Conservation (phyloP, 2,797 vertebrate genomes). For the Hemitrygon akajei region DNA sequence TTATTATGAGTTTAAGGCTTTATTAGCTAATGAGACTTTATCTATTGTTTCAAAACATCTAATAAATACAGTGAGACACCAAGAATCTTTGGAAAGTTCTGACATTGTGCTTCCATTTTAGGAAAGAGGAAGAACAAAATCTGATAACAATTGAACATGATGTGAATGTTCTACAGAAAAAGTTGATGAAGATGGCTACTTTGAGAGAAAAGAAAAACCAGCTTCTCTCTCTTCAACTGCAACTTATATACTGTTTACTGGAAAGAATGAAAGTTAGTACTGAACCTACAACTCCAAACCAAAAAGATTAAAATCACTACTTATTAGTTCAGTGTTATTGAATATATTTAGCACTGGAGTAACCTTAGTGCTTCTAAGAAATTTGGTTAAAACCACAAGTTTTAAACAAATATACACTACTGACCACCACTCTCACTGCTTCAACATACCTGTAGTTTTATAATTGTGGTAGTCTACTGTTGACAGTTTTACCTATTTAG, state of each 20-base stretch:
- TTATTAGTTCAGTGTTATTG: not conserved
- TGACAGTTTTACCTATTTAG: not conserved
- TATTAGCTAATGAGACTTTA: not conserved
- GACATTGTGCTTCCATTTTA: not conserved
- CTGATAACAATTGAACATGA: not conserved
- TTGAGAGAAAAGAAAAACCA: conserved; percentile 21
- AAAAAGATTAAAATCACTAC: not conserved
- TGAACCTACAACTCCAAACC: not conserved
- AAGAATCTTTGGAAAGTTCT: not conserved
- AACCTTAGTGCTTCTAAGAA: not conserved
- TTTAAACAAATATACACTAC: not conserved
- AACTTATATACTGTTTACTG: conserved; percentile 7
- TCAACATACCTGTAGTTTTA: not conserved
- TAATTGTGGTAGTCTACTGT: not conserved
- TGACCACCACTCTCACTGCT: too few species aligned
- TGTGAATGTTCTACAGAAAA: conserved; percentile 1
- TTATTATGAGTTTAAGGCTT: not conserved
- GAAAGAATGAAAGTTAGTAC: not conserved
- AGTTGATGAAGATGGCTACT: not conserved
- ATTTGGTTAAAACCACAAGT: not conserved
- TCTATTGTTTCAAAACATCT: not conserved
- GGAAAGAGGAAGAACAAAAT: not conserved
- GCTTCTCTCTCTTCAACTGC: not conserved
- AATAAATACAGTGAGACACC: not conserved
- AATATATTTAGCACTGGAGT: not conserved